Percentiles rank a stretch among this genome's conserved stretches.
Conservation (phyloP, 2,797 vertebrate species). For the Adrianichthys oophorus region DNA sequence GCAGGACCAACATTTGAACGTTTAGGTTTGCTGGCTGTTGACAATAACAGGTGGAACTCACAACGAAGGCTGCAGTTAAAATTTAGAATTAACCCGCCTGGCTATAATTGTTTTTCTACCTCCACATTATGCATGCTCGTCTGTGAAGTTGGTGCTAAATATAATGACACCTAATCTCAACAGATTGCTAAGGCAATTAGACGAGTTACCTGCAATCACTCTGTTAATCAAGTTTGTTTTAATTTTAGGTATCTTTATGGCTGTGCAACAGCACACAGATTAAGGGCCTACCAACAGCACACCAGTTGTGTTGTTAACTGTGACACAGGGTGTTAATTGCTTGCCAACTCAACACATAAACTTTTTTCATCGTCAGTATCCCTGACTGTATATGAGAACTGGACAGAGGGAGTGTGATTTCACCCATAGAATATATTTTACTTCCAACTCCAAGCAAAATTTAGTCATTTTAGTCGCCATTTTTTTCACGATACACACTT, state of each 20-base stretch:
- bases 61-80: conserved; percentile 68
- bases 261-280: conserved; percentile 17
- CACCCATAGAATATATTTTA: too few species aligned
- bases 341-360: too few species aligned
- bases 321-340: too few species aligned
- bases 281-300: too few species aligned
- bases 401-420: too few species aligned
- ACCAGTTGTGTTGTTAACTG: too few species aligned
- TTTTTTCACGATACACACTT: too few species aligned
- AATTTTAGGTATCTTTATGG: conserved; percentile 33
- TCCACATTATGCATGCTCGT: conserved; percentile 20
- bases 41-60: conserved; percentile 71
- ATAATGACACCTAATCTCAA: conserved; percentile 43
- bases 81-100: conserved; percentile 68
- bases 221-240: conserved; percentile 39
- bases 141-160: conserved; percentile 34
- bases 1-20: conserved; percentile 42
- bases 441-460: too few species aligned
- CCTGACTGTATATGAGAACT: too few species aligned
- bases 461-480: too few species aligned
- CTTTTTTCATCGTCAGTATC: too few species aligned
- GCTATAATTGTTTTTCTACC: conserved; percentile 67
- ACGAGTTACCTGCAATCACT: conserved; percentile 23
- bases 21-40: conserved; percentile 63
- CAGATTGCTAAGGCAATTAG: conserved; percentile 36